These are phyloP conservation scores for Erythrolamprus reginae DNA, from an alignment of 2,113 vertebrate species.

Conservation along the genomic window DNA sequence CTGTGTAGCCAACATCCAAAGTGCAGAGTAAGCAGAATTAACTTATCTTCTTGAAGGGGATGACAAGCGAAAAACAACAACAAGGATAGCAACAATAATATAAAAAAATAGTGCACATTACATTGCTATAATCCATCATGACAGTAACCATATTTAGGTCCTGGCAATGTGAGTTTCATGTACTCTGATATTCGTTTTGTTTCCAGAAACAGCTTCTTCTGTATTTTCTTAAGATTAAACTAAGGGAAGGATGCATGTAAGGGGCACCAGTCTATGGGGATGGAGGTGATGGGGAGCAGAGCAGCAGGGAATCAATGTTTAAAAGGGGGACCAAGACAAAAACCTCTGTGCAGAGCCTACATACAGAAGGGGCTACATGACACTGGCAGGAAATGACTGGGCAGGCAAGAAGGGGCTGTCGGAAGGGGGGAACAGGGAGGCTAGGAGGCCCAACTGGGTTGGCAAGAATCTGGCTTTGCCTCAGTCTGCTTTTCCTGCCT, in stretches of 20 bases:
- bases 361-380: background rate
- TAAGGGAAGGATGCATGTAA: background rate
- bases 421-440: background rate
- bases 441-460: background rate
- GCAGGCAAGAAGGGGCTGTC: no score
- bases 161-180: background rate
- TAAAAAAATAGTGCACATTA: background rate
- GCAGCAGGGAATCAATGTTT: background rate
- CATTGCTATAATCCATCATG: background rate
- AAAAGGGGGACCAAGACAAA: background rate
- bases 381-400: background rate
- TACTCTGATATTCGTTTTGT: background rate
- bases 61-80: background rate
- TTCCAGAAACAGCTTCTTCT: background rate
- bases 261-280: no score
- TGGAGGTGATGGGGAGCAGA: background rate
- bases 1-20: background rate
- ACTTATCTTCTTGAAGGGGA: background rate
- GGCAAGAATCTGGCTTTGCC: background rate
- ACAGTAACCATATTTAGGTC: background rate
- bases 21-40: background rate
- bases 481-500: background rate
- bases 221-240: background rate
- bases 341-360: background rate
- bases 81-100: background rate